Evolutionary conservation across 2,797 vertebrate species (phyloP).

Genomic region (Acanthopagrus latus): DNA sequence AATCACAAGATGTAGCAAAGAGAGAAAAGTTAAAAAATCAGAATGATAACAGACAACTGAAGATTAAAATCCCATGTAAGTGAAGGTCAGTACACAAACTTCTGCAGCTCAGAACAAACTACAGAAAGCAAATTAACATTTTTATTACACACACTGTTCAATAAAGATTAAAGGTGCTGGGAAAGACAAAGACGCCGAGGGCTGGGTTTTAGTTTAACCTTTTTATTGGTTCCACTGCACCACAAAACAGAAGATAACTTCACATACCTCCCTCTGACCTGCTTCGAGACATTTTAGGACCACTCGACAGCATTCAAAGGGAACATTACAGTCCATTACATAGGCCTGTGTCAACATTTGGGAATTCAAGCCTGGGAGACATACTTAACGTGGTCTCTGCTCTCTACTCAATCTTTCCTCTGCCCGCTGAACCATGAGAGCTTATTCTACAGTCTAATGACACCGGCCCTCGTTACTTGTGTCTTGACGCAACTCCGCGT

Average conservation of each 20-base stretch:
- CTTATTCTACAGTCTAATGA: slow-evolving; percentile 29
- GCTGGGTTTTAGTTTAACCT: slow-evolving; percentile 62
- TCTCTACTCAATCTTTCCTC: slow-evolving; percentile 44
- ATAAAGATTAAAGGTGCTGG: slow-evolving; percentile 48
- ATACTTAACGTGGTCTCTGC: slow-evolving; percentile 44
- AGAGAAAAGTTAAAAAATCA: not conserved
- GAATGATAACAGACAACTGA: not conserved
- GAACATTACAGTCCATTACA: slow-evolving; percentile 61
- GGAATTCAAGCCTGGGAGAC: slow-evolving; percentile 66
- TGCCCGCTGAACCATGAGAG: slow-evolving; percentile 38
- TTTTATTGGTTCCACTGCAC: slow-evolving; percentile 61
- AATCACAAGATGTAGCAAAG: slow-evolving; percentile 2
- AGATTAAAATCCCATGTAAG: not conserved
- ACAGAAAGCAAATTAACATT: slow-evolving; percentile 10
- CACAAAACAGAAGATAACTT: slow-evolving; percentile 47
- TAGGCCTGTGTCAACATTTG: slow-evolving; percentile 71
- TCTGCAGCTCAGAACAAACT: not conserved
- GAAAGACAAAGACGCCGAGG: slow-evolving; percentile 33
- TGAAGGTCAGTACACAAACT: slow-evolving; percentile 3
- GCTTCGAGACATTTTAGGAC: slow-evolving; percentile 49
- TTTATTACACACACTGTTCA: slow-evolving; percentile 9
- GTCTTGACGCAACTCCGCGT: slow-evolving; percentile 11
- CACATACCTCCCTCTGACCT: slow-evolving; percentile 50
- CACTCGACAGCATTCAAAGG: slow-evolving; percentile 66
- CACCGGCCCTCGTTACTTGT: slow-evolving; percentile 19